Evolutionary conservation across 1,140 invertebrate genomes (phyloP), one percentile per base, ranked within the genome.

Genomic region (Saccostrea echinata): DNA sequence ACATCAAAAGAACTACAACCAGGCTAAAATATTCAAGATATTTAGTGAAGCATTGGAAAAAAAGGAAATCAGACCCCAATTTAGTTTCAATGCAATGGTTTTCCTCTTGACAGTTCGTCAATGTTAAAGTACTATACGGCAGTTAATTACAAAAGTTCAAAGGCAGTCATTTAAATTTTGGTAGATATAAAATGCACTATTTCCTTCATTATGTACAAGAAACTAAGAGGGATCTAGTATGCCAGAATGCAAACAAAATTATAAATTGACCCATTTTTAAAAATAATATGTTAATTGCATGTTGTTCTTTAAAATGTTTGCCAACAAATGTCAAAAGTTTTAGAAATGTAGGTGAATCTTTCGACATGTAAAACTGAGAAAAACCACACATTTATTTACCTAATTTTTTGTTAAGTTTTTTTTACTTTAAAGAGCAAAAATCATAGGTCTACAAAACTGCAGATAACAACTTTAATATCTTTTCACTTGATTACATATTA

Each of bases 21-120:
- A 76, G 68, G 68, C 68, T 30, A 76, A 64, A 76, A 76, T 76
- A 76, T 76, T 76, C 27, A 13, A 76, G 68, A 76, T 33, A 76
- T 76, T 76, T 11, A 76, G 11, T 76, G 11, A 76, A 64, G 57
- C 24, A 21, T 64, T 21, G 24, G 57, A 64, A 64, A 64, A 57
- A 76, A 76, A 76, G 27, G 68, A 76, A 33, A 76, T 33, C 30
- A 11, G 27, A 76, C 27, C 33, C 68, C 68, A 76, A 35, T 16
- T 76, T 76, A 16, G 68, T 76, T 33, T 76, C 55, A 33, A 1
- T 16, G 68, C 27, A 76, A 30, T 76, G 27, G 68, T 76, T 16
- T 33, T 4, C 27, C 27, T 76, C 27, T 76, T 76, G 68, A 76
- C 68, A 76, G 24, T 61, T 61, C n/a, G 55, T 61, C 55, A 61